Evolutionary conservation across 1,140 invertebrate species (phyloP).

Genomic region (Achatina immaculata): DNA sequence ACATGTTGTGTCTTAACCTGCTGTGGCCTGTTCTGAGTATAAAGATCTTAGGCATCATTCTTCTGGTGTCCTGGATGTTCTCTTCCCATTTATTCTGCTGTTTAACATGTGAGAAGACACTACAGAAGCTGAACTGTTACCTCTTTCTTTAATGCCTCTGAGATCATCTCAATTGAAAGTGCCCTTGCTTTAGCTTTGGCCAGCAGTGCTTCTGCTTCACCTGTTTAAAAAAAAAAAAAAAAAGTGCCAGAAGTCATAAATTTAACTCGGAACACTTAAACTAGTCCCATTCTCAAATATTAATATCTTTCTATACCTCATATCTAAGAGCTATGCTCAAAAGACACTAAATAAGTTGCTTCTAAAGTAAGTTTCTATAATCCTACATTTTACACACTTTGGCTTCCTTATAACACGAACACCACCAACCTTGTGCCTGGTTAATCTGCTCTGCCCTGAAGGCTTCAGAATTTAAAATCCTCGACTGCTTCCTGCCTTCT

Average conservation of each 20-base stretch:
- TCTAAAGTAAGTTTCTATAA: neutral
- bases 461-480: conserved; percentile 89
- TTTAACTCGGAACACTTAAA: no score
- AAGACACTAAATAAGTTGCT: neutral
- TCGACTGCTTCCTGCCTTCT: conserved; percentile 91
- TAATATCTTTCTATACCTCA: no score
- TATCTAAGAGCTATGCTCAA: no score
- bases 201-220: conserved; percentile 87
- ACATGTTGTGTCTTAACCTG: no score
- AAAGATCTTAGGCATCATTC: no score
- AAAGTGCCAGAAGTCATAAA: neutral
- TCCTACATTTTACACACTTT: neutral
- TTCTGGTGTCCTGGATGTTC: no score
- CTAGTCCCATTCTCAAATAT: no score
- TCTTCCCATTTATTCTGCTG: no score
- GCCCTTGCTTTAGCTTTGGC: conserved; percentile 88
- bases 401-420: neutral
- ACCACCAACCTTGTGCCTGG: conserved; percentile 74
- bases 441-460: conserved; percentile 71
- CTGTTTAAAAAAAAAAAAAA: conserved; percentile 47
- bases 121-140: no score
- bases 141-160: conserved; percentile 76
- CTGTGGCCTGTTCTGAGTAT: no score
- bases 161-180: conserved; percentile 82
- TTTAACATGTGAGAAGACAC: no score